Conservation (phyloP, 1,140 invertebrate genomes). For the Melitaea cinxia region DNA sequence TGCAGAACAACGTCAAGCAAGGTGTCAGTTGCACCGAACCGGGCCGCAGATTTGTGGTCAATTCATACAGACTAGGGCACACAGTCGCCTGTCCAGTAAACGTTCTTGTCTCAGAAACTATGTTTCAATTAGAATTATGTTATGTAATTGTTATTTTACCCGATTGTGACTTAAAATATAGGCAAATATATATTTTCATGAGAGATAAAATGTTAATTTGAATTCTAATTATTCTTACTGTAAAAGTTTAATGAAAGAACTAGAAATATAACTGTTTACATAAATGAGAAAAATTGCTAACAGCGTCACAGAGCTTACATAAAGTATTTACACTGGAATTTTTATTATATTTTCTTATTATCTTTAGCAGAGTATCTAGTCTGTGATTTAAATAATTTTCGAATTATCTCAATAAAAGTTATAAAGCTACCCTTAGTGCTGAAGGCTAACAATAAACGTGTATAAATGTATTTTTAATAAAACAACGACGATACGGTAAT, state of each 20-base stretch:
- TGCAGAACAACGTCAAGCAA: conserved; percentile 50
- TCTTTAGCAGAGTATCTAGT: too few relatives aligned
- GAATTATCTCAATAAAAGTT: conserved; percentile 36
- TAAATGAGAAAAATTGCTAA: too few relatives aligned
- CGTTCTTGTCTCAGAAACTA: conserved; percentile 37
- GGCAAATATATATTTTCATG: too few relatives aligned
- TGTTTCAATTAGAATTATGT: conserved; percentile 25
- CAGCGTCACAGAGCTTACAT: too few relatives aligned
- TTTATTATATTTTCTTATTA: too few relatives aligned
- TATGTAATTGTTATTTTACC: neutral
- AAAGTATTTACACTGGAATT: too few relatives aligned
- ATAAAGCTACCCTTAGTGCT: conserved; percentile 37
- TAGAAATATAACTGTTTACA: too few relatives aligned
- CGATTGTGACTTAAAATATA: too few relatives aligned
- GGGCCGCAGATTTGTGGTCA: conserved; percentile 68
- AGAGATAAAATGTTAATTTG: too few relatives aligned
- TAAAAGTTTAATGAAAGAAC: too few relatives aligned
- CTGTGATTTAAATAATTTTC: too few relatives aligned
- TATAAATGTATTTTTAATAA: neutral
- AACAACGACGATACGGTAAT: conserved; percentile 41
- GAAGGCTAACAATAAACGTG: conserved; percentile 6
- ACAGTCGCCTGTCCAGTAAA: conserved; percentile 26
- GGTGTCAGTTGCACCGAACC: conserved; percentile 60
- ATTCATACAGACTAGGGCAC: conserved; percentile 42
- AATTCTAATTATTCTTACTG: too few relatives aligned